Percentiles rank a stretch among this genome's conserved stretches.
phyloP scores from a whole-genome alignment of 2,797 vertebrate genomes.

The Lophius americanus region DNA sequence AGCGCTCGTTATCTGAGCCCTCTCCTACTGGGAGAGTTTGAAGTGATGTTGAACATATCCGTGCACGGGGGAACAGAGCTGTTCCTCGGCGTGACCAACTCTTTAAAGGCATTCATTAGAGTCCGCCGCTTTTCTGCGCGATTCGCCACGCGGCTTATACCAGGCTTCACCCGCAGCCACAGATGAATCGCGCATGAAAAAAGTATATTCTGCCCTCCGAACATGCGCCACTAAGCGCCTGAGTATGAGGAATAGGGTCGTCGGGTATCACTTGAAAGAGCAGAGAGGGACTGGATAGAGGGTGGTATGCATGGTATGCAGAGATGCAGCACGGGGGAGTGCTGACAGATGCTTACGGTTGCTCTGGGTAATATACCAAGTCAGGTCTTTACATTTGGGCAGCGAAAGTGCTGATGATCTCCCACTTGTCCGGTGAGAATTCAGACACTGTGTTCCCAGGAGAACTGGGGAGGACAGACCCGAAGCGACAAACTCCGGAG shows the following conservation, averaged over 20 bases:
- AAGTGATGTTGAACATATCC: conserved; percentile 88
- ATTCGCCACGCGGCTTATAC: conserved; percentile 88
- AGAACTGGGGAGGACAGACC: conserved; percentile 60
- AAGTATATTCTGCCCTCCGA: conserved; percentile 22
- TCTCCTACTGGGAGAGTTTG: conserved; percentile 68
- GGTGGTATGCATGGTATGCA: conserved; percentile 9
- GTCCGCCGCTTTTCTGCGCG: conserved; percentile 85
- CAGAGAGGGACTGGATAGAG: conserved; percentile 18
- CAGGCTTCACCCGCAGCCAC: conserved; percentile 61
- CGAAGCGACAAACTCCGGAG: conserved; percentile 53
- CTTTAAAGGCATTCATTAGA: conserved; percentile 93
- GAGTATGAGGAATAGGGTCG: conserved; percentile 7
- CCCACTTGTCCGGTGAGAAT: conserved; percentile 32
- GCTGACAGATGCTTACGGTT: conserved; percentile 30
- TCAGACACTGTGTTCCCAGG: conserved; percentile 36
- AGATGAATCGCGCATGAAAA: conserved; percentile 81
- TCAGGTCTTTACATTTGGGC: neutral
- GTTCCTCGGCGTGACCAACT: conserved; percentile 89
- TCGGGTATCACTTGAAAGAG: conserved; percentile 49
- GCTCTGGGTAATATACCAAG: conserved; percentile 2
- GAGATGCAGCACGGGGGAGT: conserved; percentile 15
- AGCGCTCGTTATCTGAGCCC: conserved; percentile 61
- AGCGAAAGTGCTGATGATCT: conserved; percentile 18
- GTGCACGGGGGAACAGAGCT: conserved; percentile 87
- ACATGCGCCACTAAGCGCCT: conserved; percentile 38